These are phyloP conservation scores for Rotaria magnacalcarata DNA, from an alignment of 2,888 invertebrate genomes.

Conservation along the genomic window DNA sequence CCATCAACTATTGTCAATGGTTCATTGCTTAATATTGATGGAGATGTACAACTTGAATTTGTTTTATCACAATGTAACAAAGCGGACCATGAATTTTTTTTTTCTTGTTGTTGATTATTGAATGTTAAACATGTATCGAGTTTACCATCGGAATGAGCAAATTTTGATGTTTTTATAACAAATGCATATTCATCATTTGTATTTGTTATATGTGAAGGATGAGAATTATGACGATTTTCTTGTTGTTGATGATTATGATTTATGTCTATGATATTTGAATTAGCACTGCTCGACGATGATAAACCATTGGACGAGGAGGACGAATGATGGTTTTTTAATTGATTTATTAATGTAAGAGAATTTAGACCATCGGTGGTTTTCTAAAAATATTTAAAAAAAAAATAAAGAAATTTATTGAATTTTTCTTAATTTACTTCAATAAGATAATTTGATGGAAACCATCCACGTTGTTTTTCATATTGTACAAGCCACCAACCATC, in stretches of 20 bases:
- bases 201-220: conserved; percentile 7
- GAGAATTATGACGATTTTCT: conserved; percentile 34
- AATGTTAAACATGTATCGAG: conserved; percentile 23
- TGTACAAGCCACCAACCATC: conserved; percentile 39
- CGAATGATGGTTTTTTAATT: conserved; percentile 10
- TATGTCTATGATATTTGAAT: not conserved
- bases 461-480: conserved; percentile 1
- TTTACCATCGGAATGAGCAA: conserved; percentile 33
- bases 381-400: not conserved
- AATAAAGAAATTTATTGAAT: no score
- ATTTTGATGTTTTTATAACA: conserved; percentile 18
- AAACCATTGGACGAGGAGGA: conserved; percentile 12
- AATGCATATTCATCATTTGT: conserved; percentile 17
- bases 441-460: conserved; percentile 36
- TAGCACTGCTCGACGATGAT: conserved; percentile 16
- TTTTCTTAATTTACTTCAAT: not conserved
- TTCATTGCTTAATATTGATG: not conserved
- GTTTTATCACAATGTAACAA: conserved; percentile 8
- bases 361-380: conserved; percentile 3
- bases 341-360: not conserved
- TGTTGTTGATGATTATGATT: conserved; percentile 7
- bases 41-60: not conserved
- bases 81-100: not conserved
- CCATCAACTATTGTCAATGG: not conserved
- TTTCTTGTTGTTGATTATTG: not conserved